Conservation (phyloP, 2,797 vertebrate genomes). For the Clarias pachynema region DNA sequence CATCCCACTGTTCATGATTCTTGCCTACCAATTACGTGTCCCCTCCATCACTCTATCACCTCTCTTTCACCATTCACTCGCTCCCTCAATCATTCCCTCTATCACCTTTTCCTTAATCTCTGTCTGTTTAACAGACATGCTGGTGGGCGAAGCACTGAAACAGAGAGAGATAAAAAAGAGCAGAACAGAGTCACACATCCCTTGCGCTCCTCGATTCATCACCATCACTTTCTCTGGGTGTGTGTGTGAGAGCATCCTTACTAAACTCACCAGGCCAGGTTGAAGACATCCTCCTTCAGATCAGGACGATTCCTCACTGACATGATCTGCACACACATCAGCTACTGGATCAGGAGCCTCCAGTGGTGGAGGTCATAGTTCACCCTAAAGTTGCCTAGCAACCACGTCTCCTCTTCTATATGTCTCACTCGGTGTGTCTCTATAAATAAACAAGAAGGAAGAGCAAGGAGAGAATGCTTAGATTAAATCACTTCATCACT, state of each 20-base stretch:
- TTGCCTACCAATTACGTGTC: too few species aligned
- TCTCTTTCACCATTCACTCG: too few species aligned
- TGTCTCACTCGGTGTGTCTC: slow-evolving; percentile 84
- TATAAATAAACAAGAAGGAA: slow-evolving; percentile 60
- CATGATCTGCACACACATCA: slow-evolving; percentile 66
- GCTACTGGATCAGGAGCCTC: slow-evolving; percentile 90
- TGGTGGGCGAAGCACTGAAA: background rate
- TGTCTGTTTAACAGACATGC: too few species aligned
- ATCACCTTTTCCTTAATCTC: background rate
- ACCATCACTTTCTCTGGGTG: background rate
- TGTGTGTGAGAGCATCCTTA: background rate
- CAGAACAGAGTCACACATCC: background rate
- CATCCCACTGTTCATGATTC: background rate
- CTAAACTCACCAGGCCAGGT: background rate
- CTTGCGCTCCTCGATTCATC: background rate
- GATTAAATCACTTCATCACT: background rate
- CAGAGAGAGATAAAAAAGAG: background rate
- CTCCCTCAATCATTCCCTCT: background rate
- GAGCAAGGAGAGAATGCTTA: background rate
- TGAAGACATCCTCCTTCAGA: slow-evolving; percentile 4
- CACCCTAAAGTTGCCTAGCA: slow-evolving; percentile 94
- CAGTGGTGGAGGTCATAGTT: slow-evolving; percentile 97
- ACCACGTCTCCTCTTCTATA: slow-evolving; percentile 84
- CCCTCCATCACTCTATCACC: too few species aligned
- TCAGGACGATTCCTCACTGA: background rate